Conservation (phyloP, 1,140 invertebrate genomes). For the Galleria mellonella region DNA sequence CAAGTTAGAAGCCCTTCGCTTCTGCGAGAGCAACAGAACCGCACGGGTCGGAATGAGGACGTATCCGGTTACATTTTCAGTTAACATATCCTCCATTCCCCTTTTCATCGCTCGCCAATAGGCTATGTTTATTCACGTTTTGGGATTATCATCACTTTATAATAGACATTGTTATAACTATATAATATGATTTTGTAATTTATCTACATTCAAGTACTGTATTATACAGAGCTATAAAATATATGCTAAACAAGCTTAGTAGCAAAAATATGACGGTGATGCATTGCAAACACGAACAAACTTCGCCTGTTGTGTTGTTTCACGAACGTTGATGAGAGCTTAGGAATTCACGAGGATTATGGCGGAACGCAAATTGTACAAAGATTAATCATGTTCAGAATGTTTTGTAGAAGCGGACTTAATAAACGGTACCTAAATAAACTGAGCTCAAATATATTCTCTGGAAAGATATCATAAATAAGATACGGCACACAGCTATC, state of each 20-base stretch:
- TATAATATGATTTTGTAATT: too few species aligned
- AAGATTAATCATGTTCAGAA: too few species aligned
- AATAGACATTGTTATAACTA: not conserved
- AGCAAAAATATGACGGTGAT: slow-evolving; percentile 29
- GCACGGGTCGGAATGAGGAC: slow-evolving; percentile 16
- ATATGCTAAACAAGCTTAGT: not conserved
- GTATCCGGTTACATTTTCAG: not conserved
- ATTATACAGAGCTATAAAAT: too few species aligned
- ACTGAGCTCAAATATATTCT: not conserved
- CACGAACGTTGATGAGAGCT: not conserved
- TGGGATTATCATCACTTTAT: not conserved
- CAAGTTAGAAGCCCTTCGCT: slow-evolving; percentile 52
- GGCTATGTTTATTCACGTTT: too few species aligned
- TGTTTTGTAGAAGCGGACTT: not conserved
- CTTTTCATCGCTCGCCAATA: not conserved
- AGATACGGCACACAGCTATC: slow-evolving; percentile 7
- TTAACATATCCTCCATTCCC: slow-evolving; percentile 2
- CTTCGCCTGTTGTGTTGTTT: slow-evolving; percentile 26
- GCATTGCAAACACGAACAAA: slow-evolving; percentile 38
- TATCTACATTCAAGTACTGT: too few species aligned
- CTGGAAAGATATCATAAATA: not conserved
- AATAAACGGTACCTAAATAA: not conserved
- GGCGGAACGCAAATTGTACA: slow-evolving; percentile 4
- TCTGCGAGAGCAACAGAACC: slow-evolving; percentile 26
- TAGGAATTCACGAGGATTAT: not conserved